Conservation (phyloP, 2,797 vertebrate genomes). For the Paguma larvata region DNA sequence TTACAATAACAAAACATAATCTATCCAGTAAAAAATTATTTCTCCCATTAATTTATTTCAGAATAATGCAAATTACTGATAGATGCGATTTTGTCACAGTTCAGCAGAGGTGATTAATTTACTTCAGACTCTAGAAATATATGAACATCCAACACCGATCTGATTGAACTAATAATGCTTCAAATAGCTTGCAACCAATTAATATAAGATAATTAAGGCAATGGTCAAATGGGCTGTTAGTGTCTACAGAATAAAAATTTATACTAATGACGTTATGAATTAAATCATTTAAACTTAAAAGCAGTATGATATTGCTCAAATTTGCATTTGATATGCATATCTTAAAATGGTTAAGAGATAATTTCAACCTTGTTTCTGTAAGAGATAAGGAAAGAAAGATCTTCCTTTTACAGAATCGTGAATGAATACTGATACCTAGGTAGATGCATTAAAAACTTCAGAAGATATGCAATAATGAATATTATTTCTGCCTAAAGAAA, state of each 20-base stretch:
- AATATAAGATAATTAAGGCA: constrained; percentile 75
- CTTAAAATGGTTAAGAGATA: constrained; percentile 49
- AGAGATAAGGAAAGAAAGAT: neutral
- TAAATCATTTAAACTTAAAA: constrained; percentile 64
- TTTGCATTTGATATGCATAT: neutral
- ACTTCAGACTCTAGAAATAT: constrained; percentile 36
- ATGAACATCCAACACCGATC: constrained; percentile 36
- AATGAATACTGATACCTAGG: neutral
- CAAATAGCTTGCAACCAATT: constrained; percentile 62
- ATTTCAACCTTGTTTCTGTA: constrained; percentile 33
- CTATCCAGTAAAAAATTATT: neutral
- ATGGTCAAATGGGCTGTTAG: constrained; percentile 47
- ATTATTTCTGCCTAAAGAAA: neutral
- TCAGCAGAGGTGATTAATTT: constrained; percentile 59
- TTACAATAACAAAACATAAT: constrained; percentile 35
- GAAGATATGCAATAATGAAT: neutral
- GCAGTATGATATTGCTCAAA: constrained; percentile 7
- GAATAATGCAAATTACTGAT: constrained; percentile 39
- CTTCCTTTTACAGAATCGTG: neutral
- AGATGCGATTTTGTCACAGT: constrained; percentile 21
- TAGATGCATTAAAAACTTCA: neutral
- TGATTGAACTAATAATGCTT: constrained; percentile 58
- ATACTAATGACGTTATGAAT: constrained; percentile 51
- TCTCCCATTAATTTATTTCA: constrained; percentile 62
- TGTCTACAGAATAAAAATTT: constrained; percentile 55